These are phyloP conservation scores for Ivindomyrus marchei DNA, from an alignment of 2,113 vertebrate species.

Conservation along the genomic window DNA sequence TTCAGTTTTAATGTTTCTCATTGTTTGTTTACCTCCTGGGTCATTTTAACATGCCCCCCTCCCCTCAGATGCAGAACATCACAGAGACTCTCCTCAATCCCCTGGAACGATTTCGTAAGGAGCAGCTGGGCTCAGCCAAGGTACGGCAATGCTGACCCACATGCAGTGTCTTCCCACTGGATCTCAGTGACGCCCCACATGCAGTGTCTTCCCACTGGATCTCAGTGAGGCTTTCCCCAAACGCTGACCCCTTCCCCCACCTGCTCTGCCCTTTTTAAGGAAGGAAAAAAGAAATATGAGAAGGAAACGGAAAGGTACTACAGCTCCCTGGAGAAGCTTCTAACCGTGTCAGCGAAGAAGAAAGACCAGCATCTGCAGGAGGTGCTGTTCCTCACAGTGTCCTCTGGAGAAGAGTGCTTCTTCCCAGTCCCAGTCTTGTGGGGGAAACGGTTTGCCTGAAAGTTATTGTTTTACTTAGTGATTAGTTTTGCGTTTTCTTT, in stretches of 20 bases:
- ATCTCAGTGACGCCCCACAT: not conserved
- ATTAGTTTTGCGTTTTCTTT: not conserved
- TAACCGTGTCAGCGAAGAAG: slow-evolving; percentile 92
- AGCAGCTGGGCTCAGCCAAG: slow-evolving; percentile 88
- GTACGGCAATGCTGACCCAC: slow-evolving; percentile 47
- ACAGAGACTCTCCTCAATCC: slow-evolving; percentile 97
- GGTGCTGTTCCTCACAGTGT: slow-evolving; percentile 55
- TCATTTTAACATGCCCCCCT: not conserved
- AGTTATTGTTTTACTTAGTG: not conserved
- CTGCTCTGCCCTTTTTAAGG: slow-evolving; percentile 53
- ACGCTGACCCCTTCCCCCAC: not conserved
- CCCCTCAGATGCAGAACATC: slow-evolving; percentile 82
- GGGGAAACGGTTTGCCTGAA: not conserved
- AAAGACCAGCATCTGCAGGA: slow-evolving; percentile 91
- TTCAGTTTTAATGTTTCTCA: not conserved
- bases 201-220: not conserved
- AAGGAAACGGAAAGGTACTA: slow-evolving; percentile 98
- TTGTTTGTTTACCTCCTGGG: not conserved
- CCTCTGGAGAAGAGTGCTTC: no score
- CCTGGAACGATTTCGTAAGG: slow-evolving; percentile 94
- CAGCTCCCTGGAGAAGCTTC: slow-evolving; percentile 86
- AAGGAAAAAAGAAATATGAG: slow-evolving; percentile 92
- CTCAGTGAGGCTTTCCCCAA: not conserved
- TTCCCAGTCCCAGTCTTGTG: not conserved
- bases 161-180: not conserved